phyloP scores from a whole-genome alignment of 30 jellyfish, hydroid and myxozoan genomes.

The Turritopsis dohrnii region DNA sequence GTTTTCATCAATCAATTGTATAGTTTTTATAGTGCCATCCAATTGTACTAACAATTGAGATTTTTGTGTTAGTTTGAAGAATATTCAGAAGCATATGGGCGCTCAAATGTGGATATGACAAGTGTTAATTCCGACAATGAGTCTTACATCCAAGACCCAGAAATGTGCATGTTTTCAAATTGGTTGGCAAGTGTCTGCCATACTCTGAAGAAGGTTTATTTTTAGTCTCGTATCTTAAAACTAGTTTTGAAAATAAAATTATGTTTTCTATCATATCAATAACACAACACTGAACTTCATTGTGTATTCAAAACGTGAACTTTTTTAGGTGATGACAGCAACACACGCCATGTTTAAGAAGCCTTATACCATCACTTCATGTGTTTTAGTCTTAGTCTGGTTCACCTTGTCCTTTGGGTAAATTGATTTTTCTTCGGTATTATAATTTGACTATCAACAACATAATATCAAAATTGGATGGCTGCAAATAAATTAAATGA shows the following conservation, averaged over 20 bases:
- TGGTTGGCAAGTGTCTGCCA: conserved; percentile 5
- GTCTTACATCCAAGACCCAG: conserved; percentile 1
- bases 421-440: background rate
- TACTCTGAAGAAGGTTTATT: conserved; percentile 57
- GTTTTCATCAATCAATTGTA: background rate
- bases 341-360: conserved; percentile 44
- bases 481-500: too few relatives aligned
- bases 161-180: conserved; percentile 25
- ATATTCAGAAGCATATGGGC: conserved; percentile 3
- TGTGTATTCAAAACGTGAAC: too few relatives aligned
- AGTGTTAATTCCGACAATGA: background rate
- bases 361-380: conserved; percentile 49
- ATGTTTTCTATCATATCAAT: too few relatives aligned
- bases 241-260: too few relatives aligned
- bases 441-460: too few relatives aligned
- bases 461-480: too few relatives aligned
- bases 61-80: background rate
- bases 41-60: background rate
- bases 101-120: background rate
- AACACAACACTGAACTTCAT: too few relatives aligned
- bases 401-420: conserved; percentile 90
- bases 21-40: background rate
- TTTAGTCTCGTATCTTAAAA: too few relatives aligned
- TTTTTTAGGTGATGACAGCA: conserved; percentile 48
- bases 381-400: conserved; percentile 73